These are phyloP conservation scores for Spizella passerina DNA, from an alignment of 2,797 vertebrate species.

Conservation along the genomic window DNA sequence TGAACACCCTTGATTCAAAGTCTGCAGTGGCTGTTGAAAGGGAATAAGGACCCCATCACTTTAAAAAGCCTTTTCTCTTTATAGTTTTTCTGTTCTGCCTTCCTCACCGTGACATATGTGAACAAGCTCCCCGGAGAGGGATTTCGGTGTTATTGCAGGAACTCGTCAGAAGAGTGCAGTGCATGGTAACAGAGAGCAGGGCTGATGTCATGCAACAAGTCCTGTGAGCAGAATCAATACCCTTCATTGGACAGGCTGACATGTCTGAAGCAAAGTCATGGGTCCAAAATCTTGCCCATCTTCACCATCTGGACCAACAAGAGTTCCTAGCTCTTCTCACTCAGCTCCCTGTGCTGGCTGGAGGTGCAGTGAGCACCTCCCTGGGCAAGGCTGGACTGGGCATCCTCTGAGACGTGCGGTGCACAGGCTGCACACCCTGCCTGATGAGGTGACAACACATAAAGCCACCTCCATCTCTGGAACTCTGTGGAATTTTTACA, in stretches of 20 bases:
- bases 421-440: neutral
- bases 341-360: neutral
- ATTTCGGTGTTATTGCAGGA: slow-evolving; percentile 20
- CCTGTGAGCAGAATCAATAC: neutral
- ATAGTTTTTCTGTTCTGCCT: neutral
- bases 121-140: neutral
- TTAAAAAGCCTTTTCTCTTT: neutral
- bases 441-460: neutral
- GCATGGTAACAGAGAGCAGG: neutral
- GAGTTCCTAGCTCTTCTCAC: neutral
- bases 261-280: neutral
- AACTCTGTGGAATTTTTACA: neutral
- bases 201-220: neutral
- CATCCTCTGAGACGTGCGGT: fast-evolving
- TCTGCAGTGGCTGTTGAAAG: neutral
- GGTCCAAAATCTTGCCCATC: neutral
- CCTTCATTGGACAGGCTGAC: neutral
- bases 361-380: neutral
- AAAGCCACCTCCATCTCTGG: neutral
- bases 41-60: neutral
- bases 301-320: neutral
- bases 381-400: fast-evolving
- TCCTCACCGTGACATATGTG: neutral
- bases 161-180: slow-evolving; percentile 47
- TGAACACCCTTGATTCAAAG: neutral